Conservation (phyloP, 2,113 vertebrate species). For the Bombycilla garrulus region DNA sequence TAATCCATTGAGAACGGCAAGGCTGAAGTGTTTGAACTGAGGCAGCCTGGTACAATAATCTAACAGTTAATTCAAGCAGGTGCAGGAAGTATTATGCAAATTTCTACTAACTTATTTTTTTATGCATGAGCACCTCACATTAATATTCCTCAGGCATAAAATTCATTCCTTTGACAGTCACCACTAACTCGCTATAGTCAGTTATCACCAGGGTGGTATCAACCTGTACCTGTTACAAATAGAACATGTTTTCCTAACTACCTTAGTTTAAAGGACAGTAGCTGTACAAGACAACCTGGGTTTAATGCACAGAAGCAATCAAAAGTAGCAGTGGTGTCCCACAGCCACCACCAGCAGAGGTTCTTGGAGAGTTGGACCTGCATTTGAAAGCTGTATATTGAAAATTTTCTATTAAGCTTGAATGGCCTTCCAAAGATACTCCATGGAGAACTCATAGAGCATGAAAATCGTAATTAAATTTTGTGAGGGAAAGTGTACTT, state of each 20-base stretch:
- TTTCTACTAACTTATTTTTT: constrained; percentile 54
- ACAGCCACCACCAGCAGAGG: neutral
- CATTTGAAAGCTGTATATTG: neutral
- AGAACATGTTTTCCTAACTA: neutral
- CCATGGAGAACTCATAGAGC: neutral
- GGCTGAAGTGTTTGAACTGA: constrained; percentile 55
- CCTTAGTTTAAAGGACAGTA: constrained; percentile 1
- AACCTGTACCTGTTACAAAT: neutral
- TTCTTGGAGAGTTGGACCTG: neutral
- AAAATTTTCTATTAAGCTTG: neutral
- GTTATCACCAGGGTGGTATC: neutral
- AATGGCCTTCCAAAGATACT: neutral
- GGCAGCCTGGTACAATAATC: constrained; percentile 43
- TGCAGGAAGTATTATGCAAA: constrained; percentile 60
- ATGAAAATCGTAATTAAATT: neutral
- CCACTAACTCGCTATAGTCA: neutral
- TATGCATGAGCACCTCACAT: constrained; percentile 39
- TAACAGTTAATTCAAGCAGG: constrained; percentile 50
- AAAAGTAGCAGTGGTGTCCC: neutral
- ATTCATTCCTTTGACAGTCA: constrained; percentile 51
- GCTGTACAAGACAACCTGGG: neutral
- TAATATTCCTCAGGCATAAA: constrained; percentile 52
- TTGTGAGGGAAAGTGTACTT: neutral
- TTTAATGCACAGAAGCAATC: neutral
- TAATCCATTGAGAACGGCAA: constrained; percentile 61